Base-by-base conservation (phyloP, 30 jellyfish, hydroid and myxozoan species). In the Cassiopea xamachana region DNA sequence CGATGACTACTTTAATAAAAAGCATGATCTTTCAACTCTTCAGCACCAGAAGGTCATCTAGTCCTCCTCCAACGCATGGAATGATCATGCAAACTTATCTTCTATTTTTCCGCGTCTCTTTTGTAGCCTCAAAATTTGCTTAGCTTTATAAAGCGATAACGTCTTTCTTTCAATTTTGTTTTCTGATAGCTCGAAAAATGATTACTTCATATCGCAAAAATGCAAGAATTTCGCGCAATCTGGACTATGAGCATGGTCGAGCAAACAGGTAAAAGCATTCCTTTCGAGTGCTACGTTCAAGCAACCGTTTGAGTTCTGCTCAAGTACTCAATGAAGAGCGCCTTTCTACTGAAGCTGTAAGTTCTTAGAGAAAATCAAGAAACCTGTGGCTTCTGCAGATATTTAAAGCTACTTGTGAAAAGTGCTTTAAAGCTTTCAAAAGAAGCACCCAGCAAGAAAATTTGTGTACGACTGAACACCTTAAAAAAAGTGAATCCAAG, bases 41-140 rank as follows among this genome's bases (percentile, higher is more conserved):
- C 1, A 76, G 77, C 94, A 87, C 94, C 94, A 87, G 89, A 60
- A 76, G 74, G 89, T 71, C 80, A 71, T 64, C 6, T 64, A 64
- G 64, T 55, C 64, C 64, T 3, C 7, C 64, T 10, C 12, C 64
- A 55, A 55, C 64, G 7, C 10, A 6, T 55, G 64, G 64, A 55
- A 6, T 3, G 12, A 55, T 55, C 64, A 3, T 55, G 64, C 64
- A 55, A 55, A 55, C 7, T 64, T 5, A 4, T 14, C 15, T 14
- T 64, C 39, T 64, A 27, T 5, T 5, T 9, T 64, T 64, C 15
- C 74, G 19, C 6, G 43, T 9, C 15, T 14, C 15, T 17, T 2
- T 17, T 64, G 39, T 64, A 16, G 8, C 43, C 15, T 7, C 69
- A 59, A 7, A 13, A 14, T 64, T 64, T 64, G 74, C 15, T 64